Conservation (phyloP, 2,797 vertebrate genomes). For the Diceros bicornis region DNA sequence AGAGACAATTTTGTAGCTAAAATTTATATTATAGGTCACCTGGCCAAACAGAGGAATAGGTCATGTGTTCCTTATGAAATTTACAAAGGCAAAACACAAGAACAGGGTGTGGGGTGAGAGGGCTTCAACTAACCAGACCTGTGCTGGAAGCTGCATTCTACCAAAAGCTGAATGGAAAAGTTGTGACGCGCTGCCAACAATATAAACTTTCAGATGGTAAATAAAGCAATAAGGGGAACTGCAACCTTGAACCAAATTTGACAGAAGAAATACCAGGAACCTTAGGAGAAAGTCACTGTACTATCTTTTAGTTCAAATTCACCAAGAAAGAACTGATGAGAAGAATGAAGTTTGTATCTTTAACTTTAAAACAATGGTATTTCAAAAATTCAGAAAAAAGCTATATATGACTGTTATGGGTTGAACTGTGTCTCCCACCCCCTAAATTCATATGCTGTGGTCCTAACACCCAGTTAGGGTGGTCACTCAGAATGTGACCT, state of each 20-base stretch:
- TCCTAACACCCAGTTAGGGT: neutral
- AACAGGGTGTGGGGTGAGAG: neutral
- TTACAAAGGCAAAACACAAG: slow-evolving; percentile 31
- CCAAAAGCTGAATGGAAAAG: slow-evolving; percentile 23
- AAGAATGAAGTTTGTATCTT: slow-evolving; percentile 34
- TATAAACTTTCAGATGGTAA: slow-evolving; percentile 27
- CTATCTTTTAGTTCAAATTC: slow-evolving; percentile 57
- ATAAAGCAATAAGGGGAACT: neutral
- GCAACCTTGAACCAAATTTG: slow-evolving; percentile 10
- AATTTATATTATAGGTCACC: slow-evolving; percentile 44
- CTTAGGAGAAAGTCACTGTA: slow-evolving; percentile 27
- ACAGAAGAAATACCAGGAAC: slow-evolving; percentile 19
- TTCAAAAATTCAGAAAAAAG: slow-evolving; percentile 36
- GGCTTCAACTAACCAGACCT: neutral
- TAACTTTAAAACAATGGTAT: slow-evolving; percentile 38
- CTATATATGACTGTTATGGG: neutral
- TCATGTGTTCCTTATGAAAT: slow-evolving; percentile 24
- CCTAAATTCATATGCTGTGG: slow-evolving; percentile 18
- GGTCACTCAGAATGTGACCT: slow-evolving; percentile 35
- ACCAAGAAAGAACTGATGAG: slow-evolving; percentile 52
- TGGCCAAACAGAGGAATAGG: slow-evolving; percentile 2
- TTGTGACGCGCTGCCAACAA: slow-evolving; percentile 31
- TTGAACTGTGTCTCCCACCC: neutral
- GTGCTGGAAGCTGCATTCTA: neutral
- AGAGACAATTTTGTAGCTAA: neutral